Evolutionary conservation across 2,888 invertebrate species (phyloP).

Genomic region (Eutolmus rufibarbis): DNA sequence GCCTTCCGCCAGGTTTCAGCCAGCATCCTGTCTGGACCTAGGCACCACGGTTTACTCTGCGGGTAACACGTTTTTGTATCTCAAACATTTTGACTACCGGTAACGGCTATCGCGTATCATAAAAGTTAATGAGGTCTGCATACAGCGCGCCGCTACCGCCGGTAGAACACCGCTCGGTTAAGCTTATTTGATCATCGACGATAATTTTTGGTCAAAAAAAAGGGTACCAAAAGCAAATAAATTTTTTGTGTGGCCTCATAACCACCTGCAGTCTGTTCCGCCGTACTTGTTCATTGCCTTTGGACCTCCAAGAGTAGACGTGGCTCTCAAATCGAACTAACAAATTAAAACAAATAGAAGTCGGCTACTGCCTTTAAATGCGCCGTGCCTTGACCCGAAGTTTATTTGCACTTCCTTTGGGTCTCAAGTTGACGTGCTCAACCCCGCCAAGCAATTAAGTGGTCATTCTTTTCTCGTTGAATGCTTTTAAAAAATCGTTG

Average conservation of each 20-base stretch:
- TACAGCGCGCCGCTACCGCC: not conserved
- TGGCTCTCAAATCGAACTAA: constrained; percentile 37
- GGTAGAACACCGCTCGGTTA: constrained; percentile 6
- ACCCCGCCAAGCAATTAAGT: not conserved
- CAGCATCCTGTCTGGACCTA: constrained; percentile 6
- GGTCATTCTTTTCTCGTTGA: not conserved
- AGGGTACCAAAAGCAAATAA: constrained; percentile 20
- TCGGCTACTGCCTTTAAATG: constrained; percentile 40
- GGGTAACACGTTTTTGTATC: constrained; percentile 12
- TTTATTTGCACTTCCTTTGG: constrained; percentile 18
- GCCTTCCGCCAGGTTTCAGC: not conserved
- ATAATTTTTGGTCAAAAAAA: constrained; percentile 39
- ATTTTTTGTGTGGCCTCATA: constrained; percentile 26
- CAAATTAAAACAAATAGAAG: constrained; percentile 41
- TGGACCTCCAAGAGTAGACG: constrained; percentile 18
- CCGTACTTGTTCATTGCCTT: not conserved
- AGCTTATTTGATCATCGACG: constrained; percentile 37
- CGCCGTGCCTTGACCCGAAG: constrained; percentile 27
- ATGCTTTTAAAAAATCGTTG: not conserved
- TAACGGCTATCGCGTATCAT: constrained; percentile 30
- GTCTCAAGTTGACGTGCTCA: not conserved
- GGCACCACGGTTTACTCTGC: constrained; percentile 25
- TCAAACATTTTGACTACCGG: constrained; percentile 31
- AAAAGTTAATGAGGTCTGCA: constrained; percentile 32
- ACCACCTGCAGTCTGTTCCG: constrained; percentile 1